Evolutionary conservation across 2,797 vertebrate genomes (phyloP), one percentile per base, ranked within the genome.

Genomic region (Euthynnus affinis): DNA sequence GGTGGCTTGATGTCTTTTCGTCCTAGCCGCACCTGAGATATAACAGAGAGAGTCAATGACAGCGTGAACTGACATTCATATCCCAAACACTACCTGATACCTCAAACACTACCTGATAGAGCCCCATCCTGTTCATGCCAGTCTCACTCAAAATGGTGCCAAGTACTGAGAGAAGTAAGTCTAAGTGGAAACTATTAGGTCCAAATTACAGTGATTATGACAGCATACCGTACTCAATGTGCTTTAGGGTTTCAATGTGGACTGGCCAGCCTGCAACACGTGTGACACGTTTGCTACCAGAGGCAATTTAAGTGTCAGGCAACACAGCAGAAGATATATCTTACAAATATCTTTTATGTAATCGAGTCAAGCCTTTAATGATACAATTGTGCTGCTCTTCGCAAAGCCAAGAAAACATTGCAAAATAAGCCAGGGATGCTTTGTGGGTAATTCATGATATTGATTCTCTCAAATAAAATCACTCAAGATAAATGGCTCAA

Each of bases 21-120:
- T 58, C 95, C 95, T 53, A 84, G 74, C 56, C 95, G 88, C 49
- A 96, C 94, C 96, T 96, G 87, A 89, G 48, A 86, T n/a, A 79
- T 10, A 78, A 83, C 59, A 82, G 51, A 91, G 48, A 83, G 70
- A 61, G 64, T 76, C n/a, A 62, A 80, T 37, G 57, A 82, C 58
- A 64, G 76, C 52, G n/a, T 60, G 78, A 88, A 51, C 29, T 62
- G 69, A 57, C 46, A 69, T 58, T 52, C 67, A 48, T 42, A 27
- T 56, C 29, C 4, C 42, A 77, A 83, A 87, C 69, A 58, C 63
- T 84, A 86, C 65, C 80, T 74, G 67, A 65, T 25, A 67, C 71
- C 70, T 75, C 71, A 85, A 80, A 85, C 72, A 22, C 71, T 66
- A 75, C 76, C 84, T 89, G 87, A 32, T 76, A 49, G 80, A 81